These are phyloP conservation scores for Cyclina sinensis DNA, from an alignment of 1,140 invertebrate species.

Conservation along the genomic window DNA sequence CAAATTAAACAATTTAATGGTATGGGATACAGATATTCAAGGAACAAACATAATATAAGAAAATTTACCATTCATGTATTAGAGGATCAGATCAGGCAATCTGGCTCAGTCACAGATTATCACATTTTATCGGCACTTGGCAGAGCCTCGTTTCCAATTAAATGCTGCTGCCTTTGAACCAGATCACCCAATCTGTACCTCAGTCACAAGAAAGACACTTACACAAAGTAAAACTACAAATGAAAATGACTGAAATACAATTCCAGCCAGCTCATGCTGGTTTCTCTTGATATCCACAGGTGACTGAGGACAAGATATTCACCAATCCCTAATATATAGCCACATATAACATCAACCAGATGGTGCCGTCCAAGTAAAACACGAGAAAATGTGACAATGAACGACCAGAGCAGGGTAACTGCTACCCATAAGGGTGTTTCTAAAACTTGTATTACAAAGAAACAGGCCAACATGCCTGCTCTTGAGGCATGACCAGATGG, in stretches of 20 bases:
- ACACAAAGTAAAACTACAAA: slow-evolving; percentile 72
- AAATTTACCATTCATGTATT: too few relatives aligned
- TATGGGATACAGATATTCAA: too few relatives aligned
- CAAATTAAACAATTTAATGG: too few relatives aligned
- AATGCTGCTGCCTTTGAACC: too few relatives aligned
- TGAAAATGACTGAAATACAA: slow-evolving; percentile 82
- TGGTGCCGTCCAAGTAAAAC: slow-evolving; percentile 94
- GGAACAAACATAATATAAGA: too few relatives aligned
- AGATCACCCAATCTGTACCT: too few relatives aligned
- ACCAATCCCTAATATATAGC: slow-evolving; percentile 91
- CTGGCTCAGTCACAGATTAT: too few relatives aligned
- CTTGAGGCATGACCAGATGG: slow-evolving; percentile 98
- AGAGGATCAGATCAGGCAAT: too few relatives aligned
- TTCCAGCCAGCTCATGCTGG: slow-evolving; percentile 76
- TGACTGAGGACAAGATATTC: slow-evolving; percentile 90
- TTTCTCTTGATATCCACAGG: slow-evolving; percentile 76
- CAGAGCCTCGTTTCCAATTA: too few relatives aligned
- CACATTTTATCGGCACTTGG: too few relatives aligned
- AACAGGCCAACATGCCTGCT: slow-evolving; percentile 92
- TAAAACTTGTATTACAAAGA: slow-evolving; percentile 75
- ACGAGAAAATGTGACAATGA: slow-evolving; percentile 92
- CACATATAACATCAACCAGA: slow-evolving; percentile 94
- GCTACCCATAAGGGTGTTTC: slow-evolving; percentile 65
- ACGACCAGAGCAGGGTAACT: slow-evolving; percentile 92
- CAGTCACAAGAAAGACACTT: neutral